phyloP scores from a whole-genome alignment of 1,140 invertebrate genomes.

The Scaptomyza pallida region DNA sequence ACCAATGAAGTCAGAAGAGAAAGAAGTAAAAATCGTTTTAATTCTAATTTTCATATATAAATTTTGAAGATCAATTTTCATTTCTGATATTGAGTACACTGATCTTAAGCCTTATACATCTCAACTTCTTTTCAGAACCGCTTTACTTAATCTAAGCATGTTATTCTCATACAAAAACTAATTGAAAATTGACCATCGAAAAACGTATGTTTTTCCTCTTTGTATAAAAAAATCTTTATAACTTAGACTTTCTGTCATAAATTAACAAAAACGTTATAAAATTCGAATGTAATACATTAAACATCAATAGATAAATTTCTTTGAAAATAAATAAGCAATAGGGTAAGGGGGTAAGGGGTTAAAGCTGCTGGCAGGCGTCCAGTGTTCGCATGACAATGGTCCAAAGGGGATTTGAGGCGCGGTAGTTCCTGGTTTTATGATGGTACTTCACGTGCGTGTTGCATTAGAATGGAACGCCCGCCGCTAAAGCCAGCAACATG shows the following conservation, averaged over 20 bases:
- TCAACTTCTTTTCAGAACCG: no score
- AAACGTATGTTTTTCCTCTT: no score
- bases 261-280: background rate
- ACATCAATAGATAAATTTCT: background rate
- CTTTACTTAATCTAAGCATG: no score
- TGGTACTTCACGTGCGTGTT: constrained; percentile 50
- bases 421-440: constrained; percentile 10
- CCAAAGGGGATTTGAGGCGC: constrained; percentile 50
- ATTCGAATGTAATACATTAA: background rate
- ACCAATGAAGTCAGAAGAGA: no score
- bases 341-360: constrained; percentile 15
- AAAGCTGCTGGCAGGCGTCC: constrained; percentile 52
- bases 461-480: constrained; percentile 40
- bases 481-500: constrained; percentile 36
- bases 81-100: no score
- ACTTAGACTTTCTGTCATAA: background rate
- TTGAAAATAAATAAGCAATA: background rate
- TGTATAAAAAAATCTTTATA: background rate
- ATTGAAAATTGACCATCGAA: no score
- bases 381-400: constrained; percentile 69
- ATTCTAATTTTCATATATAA: no score
- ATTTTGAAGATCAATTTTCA: no score
- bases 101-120: no score
- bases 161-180: no score
- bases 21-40: no score